Base-by-base conservation (phyloP, 2,113 vertebrate genomes). In the Ifrita kowaldi region DNA sequence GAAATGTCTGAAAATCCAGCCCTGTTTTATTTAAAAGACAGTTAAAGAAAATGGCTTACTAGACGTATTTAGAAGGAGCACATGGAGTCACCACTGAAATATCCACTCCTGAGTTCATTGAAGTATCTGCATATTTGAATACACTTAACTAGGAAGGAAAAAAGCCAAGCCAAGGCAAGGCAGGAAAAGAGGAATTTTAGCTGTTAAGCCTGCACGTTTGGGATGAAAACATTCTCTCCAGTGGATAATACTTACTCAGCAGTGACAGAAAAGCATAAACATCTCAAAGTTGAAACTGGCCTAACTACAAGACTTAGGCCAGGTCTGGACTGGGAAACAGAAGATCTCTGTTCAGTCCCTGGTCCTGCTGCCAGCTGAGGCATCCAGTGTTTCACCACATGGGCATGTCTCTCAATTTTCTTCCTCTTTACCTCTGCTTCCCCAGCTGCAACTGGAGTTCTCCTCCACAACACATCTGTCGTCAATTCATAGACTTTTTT, bases 11-110 rank as follows among this genome's bases (percentile, higher is more conserved):
- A 60, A 5, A 78, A 67, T 44, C 19, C 49, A 67, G 8, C 7
- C 88, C 65, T 89, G 50, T 83, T 93, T 85, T 79, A 83, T 95
- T 85, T 93, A 91, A 93, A 87, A 86, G 30, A 59, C 35, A 64
- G 41, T 59, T 84, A 68, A 93, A 77, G 70, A 76, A 89, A 77
- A 90, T 52, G 28, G 24, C 30, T 77, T 86, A 88, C 41, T 84
- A 78, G 28, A 56, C 30, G 42, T 88, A 60, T 84, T 84, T 68
- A 57, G 63, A 53, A 69, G 63, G 14, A 90, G 2, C 24, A 56
- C 7, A 5, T 88, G 76, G 86, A 89, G 82, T 95, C 85, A 95
- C 39, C 44, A 59, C 63, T 80, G 68, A 92, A 94, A 88, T 65
- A 90, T 71, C 67, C 53, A 75, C 22, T 83, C 16, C 47, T 67